Percentiles rank a stretch among this genome's conserved stretches.
These are phyloP conservation scores for Heliconius cydno DNA, from an alignment of 2,888 invertebrate species.

Conservation along the genomic window DNA sequence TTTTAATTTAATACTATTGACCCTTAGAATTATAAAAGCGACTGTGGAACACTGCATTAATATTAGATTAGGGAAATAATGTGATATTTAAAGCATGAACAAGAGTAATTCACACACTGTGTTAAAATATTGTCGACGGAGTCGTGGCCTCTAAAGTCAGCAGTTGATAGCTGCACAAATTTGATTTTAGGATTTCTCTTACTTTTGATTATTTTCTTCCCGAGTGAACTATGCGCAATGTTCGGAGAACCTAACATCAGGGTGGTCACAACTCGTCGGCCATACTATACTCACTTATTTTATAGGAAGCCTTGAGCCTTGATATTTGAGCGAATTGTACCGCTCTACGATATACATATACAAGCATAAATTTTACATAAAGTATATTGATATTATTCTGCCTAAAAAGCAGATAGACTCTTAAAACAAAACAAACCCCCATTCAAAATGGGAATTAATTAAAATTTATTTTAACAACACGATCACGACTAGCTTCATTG, in stretches of 20 bases:
- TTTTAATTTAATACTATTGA: background rate
- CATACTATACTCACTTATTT: background rate
- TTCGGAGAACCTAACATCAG: background rate
- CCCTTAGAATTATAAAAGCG: background rate
- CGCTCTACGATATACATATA: background rate
- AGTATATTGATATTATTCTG: slow-evolving; percentile 22
- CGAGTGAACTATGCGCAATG: background rate
- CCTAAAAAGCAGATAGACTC: slow-evolving; percentile 55
- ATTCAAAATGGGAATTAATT: slow-evolving; percentile 54
- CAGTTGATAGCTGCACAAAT: background rate
- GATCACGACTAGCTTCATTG: slow-evolving; percentile 45
- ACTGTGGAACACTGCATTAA: background rate
- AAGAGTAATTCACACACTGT: background rate
- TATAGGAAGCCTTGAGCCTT: background rate
- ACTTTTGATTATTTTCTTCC: no score
- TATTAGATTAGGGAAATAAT: background rate
- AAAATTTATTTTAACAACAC: slow-evolving; percentile 41
- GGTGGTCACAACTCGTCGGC: background rate
- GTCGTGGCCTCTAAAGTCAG: background rate
- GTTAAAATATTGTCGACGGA: background rate
- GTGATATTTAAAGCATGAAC: background rate
- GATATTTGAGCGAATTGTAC: background rate
- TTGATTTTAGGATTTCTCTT: no score
- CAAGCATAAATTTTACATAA: background rate
- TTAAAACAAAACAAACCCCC: slow-evolving; percentile 63